These are phyloP conservation scores for Australoheros facetus DNA, from an alignment of 2,797 vertebrate genomes.

Conservation along the genomic window DNA sequence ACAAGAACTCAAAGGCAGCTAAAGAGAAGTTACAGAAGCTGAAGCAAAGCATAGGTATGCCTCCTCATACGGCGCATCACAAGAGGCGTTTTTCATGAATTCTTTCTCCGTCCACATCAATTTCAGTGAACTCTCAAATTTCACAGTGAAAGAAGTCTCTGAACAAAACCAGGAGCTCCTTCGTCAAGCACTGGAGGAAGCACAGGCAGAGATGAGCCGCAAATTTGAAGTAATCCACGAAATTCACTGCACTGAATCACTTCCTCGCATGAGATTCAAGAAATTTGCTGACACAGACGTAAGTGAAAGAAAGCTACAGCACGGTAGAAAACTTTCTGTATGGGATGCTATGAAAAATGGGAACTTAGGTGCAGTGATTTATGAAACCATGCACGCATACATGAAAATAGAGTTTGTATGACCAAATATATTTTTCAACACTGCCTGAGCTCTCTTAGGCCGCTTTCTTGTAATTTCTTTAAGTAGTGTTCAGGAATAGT, in stretches of 20 bases:
- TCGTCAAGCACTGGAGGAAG: conserved; percentile 79
- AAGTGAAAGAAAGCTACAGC: conserved; percentile 28
- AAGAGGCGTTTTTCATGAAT: background rate
- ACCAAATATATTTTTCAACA: no score
- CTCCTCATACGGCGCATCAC: background rate
- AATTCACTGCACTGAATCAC: conserved; percentile 82
- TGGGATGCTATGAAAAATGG: no score
- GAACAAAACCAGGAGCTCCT: conserved; percentile 84
- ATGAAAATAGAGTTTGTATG: no score
- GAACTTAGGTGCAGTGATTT: no score
- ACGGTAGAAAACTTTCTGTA: background rate
- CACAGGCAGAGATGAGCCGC: conserved; percentile 81
- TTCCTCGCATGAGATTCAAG: conserved; percentile 76
- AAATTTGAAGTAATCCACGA: conserved; percentile 84
- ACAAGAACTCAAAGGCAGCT: conserved; percentile 85
- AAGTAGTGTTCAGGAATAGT: no score
- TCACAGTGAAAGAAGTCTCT: conserved; percentile 87
- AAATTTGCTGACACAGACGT: conserved; percentile 90
- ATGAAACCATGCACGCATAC: no score
- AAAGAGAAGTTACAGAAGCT: conserved; percentile 82
- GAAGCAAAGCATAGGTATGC: conserved; percentile 87
- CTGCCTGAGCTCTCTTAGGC: no score
- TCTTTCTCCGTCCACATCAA: conserved; percentile 12
- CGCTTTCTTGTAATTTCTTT: no score
- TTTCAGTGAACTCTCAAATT: conserved; percentile 12